A percentile compares a stretch with the other conserved stretches of the same genome.
phyloP scores from a whole-genome alignment of 35 echinoderm and acorn worm species.

The Stichopus chloronotus region DNA sequence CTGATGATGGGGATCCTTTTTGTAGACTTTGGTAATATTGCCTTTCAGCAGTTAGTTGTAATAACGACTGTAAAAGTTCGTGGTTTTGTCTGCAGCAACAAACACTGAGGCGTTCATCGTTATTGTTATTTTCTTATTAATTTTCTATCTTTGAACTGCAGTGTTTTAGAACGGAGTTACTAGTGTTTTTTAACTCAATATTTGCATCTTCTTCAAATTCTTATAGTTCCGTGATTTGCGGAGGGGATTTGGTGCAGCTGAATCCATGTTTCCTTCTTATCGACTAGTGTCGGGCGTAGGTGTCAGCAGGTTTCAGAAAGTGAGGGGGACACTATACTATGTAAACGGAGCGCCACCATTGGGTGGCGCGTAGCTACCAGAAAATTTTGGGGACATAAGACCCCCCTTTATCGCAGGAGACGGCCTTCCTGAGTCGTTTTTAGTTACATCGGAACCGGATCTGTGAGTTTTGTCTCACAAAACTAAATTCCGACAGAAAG shows the following conservation, averaged over 20 bases:
- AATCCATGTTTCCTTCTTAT: conserved; percentile 32
- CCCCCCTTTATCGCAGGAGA: too few species aligned
- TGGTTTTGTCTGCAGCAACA: conserved; percentile 40
- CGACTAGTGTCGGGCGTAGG: background rate
- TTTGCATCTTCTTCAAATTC: conserved; percentile 53
- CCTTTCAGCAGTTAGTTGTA: background rate
- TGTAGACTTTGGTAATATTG: conserved; percentile 33
- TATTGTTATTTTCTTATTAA: background rate
- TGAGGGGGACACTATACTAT: too few species aligned
- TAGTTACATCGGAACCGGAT: too few species aligned
- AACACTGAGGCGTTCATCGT: background rate
- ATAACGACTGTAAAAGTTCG: conserved; percentile 13
- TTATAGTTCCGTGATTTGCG: conserved; percentile 51
- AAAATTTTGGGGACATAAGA: too few species aligned
- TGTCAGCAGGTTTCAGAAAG: too few species aligned
- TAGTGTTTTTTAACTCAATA: conserved; percentile 34
- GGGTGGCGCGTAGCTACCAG: too few species aligned
- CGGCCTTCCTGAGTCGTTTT: too few species aligned
- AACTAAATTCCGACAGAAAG: too few species aligned
- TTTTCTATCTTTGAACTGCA: conserved; percentile 11
- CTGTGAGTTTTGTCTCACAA: too few species aligned
- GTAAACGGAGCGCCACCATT: too few species aligned
- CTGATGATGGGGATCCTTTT: background rate
- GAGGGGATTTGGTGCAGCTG: conserved; percentile 21
- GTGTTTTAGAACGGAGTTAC: too few species aligned